Evolutionary conservation across 2,113 vertebrate genomes (phyloP), one percentile per base, ranked within the genome.

Genomic region (Epinephelus fuscoguttatus): DNA sequence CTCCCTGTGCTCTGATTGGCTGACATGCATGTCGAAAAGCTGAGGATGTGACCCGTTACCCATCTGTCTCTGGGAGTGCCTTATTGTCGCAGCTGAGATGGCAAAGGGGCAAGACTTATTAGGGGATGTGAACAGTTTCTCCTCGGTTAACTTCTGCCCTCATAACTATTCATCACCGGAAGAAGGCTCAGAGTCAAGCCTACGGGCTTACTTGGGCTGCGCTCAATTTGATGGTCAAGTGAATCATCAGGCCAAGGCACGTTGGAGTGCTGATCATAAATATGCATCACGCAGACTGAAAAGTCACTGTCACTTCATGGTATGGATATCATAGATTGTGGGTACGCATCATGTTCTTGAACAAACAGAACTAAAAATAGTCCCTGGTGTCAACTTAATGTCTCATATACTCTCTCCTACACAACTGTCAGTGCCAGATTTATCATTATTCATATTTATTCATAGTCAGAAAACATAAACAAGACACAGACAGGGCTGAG

Each of bases 131-230:
- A 86, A 55, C 63, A 82, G 49, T 70, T 88, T 81, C 75, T 80
- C 75, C 82, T 84, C 67, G 75, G 80, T 86, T 82, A 85, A 78
- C 82, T 88, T 57, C 62, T 86, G 75, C 78, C 66, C 81, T 86
- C 70, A 84, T 89, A 80, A 82, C 62, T 91, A 88, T 90, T 85
- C 77, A 82, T 89, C 76, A 71, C 21, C 27, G 69, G 50, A 53
- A 71, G 69, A 55, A 23, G 79, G 72, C 84, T 75, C 69, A 55
- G 72, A 84, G 85, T 47, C 71, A 53, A 23, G 69, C 88, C 82
- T 68, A 8, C 69, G 25, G 80, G 42, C 80, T 86, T 52, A 56
- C 12, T 82, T 25, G 3, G 60, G 42, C 81, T 72, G 63, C 6
- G 45, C 47, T 86, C 45, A 60, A 50, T 88, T 67, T 88, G 80